Evolutionary conservation across 2,113 vertebrate genomes (phyloP).

Genomic region (Pterocles gutturalis): DNA sequence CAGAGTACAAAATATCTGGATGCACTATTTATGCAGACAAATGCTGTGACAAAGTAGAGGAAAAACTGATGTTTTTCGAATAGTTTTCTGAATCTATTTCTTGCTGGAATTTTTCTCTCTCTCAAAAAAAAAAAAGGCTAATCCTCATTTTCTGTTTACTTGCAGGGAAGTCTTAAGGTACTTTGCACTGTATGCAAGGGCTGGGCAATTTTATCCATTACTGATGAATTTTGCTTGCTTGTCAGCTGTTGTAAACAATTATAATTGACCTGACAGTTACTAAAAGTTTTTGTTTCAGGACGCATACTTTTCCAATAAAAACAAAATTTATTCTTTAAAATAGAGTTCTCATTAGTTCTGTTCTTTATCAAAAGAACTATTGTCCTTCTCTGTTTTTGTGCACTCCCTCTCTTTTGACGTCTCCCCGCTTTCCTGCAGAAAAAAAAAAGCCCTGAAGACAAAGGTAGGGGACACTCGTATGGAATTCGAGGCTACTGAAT

Average conservation of each 20-base stretch:
- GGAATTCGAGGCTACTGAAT: neutral
- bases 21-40: neutral
- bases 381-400: neutral
- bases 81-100: neutral
- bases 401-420: conserved; percentile 8
- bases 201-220: neutral
- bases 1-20: neutral
- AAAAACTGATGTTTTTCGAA: neutral
- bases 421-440: neutral
- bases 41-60: neutral
- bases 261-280: neutral
- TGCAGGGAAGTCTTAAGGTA: neutral
- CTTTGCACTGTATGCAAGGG: neutral
- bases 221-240: neutral
- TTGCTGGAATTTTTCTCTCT: neutral
- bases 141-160: neutral
- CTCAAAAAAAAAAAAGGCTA: neutral
- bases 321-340: neutral
- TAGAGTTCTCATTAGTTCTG: neutral
- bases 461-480: neutral
- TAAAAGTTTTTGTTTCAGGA: neutral
- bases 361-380: neutral
- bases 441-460: neutral
- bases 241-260: neutral
- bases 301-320: neutral